These are phyloP conservation scores for Falcunculus frontatus DNA, from an alignment of 2,113 vertebrate genomes.

Conservation along the genomic window DNA sequence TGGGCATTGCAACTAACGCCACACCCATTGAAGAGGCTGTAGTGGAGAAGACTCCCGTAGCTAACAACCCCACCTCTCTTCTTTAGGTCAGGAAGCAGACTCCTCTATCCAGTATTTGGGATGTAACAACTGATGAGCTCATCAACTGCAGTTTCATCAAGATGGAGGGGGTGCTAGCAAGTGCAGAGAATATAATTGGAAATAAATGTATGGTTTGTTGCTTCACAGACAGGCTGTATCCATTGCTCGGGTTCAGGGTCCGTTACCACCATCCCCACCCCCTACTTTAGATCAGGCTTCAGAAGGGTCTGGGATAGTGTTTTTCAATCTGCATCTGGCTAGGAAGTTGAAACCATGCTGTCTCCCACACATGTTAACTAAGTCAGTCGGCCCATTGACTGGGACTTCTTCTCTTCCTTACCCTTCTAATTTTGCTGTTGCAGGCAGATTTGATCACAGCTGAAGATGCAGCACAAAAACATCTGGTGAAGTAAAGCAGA, in stretches of 20 bases:
- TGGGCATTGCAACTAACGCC: neutral
- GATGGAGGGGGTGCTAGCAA: neutral
- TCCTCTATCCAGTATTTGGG: neutral
- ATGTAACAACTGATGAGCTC: neutral
- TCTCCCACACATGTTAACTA: neutral
- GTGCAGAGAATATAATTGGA: neutral
- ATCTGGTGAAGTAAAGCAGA: constrained; percentile 6
- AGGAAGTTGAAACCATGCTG: neutral
- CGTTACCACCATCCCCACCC: neutral
- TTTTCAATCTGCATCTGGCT: neutral
- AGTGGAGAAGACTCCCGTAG: neutral
- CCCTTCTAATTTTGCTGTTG: neutral
- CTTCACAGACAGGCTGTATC: neutral
- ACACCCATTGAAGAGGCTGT: neutral
- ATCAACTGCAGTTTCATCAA: neutral
- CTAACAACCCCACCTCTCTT: neutral
- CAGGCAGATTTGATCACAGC: neutral
- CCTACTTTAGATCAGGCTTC: neutral
- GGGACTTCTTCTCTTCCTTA: neutral
- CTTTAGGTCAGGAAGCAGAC: neutral
- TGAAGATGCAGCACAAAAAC: neutral
- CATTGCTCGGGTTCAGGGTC: neutral
- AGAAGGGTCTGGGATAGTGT: neutral
- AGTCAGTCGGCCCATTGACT: neutral
- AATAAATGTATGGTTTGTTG: neutral